Conservation (phyloP, 2,113 vertebrate genomes). For the Spheniscus mendiculus region DNA sequence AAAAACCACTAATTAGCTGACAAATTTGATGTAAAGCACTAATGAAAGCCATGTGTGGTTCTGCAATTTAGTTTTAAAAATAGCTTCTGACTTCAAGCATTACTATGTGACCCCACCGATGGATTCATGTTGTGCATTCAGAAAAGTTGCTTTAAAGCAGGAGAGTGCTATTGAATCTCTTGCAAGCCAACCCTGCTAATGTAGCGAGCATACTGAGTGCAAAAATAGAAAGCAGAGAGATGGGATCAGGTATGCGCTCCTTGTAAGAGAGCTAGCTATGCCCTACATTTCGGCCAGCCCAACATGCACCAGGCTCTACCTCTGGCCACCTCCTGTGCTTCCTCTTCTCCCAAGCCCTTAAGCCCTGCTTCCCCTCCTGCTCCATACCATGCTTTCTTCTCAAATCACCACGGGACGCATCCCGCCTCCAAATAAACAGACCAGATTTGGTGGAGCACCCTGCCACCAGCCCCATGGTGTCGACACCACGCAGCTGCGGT, state of each 20-base stretch:
- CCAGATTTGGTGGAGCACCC: background rate
- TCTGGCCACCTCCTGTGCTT: background rate
- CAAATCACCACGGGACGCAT: accelerated
- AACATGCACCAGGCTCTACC: background rate
- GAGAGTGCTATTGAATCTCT: constrained; percentile 32
- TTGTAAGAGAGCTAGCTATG: background rate
- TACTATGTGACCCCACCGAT: constrained; percentile 54
- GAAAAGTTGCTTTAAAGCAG: constrained; percentile 45
- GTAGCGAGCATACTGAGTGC: background rate
- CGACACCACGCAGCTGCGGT: accelerated
- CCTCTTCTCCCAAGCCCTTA: background rate
- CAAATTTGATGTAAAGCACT: constrained; percentile 65
- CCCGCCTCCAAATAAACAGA: background rate
- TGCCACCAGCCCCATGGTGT: background rate
- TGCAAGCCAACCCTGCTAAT: background rate
- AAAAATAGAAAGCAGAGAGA: constrained; percentile 36
- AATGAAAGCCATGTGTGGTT: constrained; percentile 51
- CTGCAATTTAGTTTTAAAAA: constrained; percentile 59
- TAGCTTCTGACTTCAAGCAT: constrained; percentile 63
- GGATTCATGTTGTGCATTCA: constrained; percentile 19
- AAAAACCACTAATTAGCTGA: constrained; percentile 70
- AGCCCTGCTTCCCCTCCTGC: background rate
- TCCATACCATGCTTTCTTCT: background rate
- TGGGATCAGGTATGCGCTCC: constrained; percentile 29
- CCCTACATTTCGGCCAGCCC: background rate